phyloP scores from a whole-genome alignment of 1,140 invertebrate genomes.

The Drosophila pruinosa region DNA sequence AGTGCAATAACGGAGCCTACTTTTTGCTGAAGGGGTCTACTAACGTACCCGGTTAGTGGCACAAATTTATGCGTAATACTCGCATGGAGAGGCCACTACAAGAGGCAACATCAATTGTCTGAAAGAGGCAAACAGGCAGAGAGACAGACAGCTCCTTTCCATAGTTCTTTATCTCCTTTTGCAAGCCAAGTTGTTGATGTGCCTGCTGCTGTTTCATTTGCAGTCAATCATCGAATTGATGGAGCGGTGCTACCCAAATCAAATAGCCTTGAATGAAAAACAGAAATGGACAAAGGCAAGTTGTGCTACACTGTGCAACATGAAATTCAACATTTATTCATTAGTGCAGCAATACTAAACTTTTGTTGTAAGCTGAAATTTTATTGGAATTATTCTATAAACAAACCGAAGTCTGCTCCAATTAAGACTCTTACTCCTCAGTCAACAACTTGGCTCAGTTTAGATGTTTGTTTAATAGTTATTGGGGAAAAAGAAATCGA shows the following conservation, averaged over 20 bases:
- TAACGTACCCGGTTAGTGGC: slow-evolving; percentile 12
- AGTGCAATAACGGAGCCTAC: neutral
- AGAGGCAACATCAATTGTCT: slow-evolving; percentile 10
- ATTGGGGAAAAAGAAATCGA: neutral
- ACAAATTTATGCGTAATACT: slow-evolving; percentile 33
- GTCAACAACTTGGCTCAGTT: too few relatives aligned
- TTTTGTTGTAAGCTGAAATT: neutral
- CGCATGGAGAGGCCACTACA: neutral
- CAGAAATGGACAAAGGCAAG: neutral
- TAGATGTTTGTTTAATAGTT: neutral
- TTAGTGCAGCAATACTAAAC: neutral
- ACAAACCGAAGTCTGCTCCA: neutral
- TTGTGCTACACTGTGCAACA: neutral
- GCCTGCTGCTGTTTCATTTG: slow-evolving; percentile 29
- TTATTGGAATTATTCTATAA: neutral
- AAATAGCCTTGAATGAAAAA: neutral
- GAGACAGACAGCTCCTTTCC: neutral
- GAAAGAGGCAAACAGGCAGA: neutral
- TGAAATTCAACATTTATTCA: neutral
- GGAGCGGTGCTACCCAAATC: neutral
- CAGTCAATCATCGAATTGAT: slow-evolving; percentile 29
- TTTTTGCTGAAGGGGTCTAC: neutral
- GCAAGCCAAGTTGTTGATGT: too few relatives aligned
- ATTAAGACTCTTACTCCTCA: neutral
- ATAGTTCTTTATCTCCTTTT: neutral